Conservation (phyloP, 1,140 invertebrate genomes). For the Scaptomyza hsui region DNA sequence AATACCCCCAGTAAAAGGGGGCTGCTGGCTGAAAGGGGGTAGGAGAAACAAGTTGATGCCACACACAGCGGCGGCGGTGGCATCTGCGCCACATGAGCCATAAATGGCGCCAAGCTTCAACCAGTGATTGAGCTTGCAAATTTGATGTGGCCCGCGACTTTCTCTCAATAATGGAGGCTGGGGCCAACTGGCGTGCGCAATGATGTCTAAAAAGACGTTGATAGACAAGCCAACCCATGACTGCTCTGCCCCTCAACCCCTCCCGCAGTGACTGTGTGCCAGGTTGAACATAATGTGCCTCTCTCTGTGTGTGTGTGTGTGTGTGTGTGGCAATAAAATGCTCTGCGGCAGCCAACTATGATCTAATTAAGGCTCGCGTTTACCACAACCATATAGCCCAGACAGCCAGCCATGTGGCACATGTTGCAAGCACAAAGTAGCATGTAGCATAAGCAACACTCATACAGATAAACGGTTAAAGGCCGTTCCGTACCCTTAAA, state of each 20-base stretch:
- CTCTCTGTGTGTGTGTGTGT: conserved; percentile 28
- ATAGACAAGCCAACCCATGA: conserved; percentile 18
- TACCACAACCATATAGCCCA: conserved; percentile 47
- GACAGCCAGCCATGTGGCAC: neutral
- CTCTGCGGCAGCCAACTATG: conserved; percentile 46
- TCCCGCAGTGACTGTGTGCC: neutral
- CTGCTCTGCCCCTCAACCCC: neutral
- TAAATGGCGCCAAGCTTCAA: conserved; percentile 43
- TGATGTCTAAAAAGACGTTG: conserved; percentile 23
- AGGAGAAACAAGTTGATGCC: neutral
- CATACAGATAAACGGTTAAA: neutral
- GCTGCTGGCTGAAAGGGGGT: too few relatives aligned
- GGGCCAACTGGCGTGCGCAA: conserved; percentile 22
- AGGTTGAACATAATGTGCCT: conserved; percentile 27
- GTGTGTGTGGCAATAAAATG: conserved; percentile 32
- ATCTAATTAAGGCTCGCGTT: conserved; percentile 61
- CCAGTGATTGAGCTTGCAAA: conserved; percentile 67
- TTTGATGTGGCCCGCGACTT: conserved; percentile 49
- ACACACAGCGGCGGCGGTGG: neutral
- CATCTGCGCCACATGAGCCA: conserved; percentile 41
- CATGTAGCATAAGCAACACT: too few relatives aligned
- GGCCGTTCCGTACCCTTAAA: too few relatives aligned
- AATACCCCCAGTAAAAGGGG: conserved; percentile 57
- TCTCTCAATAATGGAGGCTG: conserved; percentile 48
- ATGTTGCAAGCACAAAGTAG: conserved; percentile 45